Percentiles rank a stretch among this genome's conserved stretches.
Evolutionary conservation across 2,888 invertebrate genomes (phyloP).

Genomic region (Gasteruption jaculator): DNA sequence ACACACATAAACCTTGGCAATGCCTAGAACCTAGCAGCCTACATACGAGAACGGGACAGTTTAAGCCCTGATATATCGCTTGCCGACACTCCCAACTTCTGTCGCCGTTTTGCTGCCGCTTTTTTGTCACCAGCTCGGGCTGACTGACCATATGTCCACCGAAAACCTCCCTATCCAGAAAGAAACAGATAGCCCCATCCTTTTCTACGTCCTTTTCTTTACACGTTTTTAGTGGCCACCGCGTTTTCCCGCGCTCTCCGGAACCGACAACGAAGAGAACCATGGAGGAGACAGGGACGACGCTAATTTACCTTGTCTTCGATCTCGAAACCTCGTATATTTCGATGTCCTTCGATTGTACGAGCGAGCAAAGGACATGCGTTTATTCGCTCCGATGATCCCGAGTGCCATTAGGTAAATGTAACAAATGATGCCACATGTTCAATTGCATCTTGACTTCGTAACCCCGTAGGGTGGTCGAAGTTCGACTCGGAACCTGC

Average conservation of each 20-base stretch:
- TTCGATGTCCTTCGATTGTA: no score
- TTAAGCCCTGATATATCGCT: conserved; percentile 53
- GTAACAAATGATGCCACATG: conserved; percentile 52
- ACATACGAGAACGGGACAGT: conserved; percentile 43
- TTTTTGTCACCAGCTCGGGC: conserved; percentile 36
- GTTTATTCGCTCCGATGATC: conserved; percentile 27
- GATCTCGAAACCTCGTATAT: no score
- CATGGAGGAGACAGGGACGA: no score
- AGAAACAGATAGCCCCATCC: conserved; percentile 9
- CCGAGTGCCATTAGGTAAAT: conserved; percentile 28
- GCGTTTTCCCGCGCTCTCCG: no score
- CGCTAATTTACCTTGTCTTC: no score
- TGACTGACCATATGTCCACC: conserved; percentile 45
- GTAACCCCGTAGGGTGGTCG: conserved; percentile 27
- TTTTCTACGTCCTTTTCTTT: conserved; percentile 1
- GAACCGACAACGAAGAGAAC: no score
- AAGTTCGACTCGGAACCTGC: conserved; percentile 29
- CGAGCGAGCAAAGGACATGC: no score
- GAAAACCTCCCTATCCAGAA: conserved; percentile 26
- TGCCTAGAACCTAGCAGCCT: no score
- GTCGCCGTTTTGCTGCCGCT: conserved; percentile 48
- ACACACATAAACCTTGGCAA: conserved; percentile 24
- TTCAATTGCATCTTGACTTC: conserved; percentile 47
- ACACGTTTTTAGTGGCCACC: background rate
- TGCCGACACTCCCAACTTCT: conserved; percentile 52